These are phyloP conservation scores for Papilio aristodemus DNA, from an alignment of 1,140 invertebrate genomes.

Conservation along the genomic window DNA sequence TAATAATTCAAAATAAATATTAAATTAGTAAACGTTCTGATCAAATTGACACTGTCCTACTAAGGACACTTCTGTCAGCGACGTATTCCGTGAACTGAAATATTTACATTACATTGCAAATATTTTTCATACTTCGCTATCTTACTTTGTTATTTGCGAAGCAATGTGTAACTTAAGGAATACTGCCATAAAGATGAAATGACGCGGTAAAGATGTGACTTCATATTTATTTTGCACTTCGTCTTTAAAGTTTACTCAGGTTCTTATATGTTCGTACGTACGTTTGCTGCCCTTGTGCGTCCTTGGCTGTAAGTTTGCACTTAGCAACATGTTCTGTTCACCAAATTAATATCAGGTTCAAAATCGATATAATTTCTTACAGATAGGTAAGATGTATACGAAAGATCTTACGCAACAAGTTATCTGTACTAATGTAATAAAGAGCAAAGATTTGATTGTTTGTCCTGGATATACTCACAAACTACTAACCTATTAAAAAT, in stretches of 20 bases:
- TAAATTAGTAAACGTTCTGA: background rate
- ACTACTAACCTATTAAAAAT: too few relatives aligned
- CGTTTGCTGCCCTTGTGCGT: background rate
- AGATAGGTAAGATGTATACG: too few relatives aligned
- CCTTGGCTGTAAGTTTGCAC: background rate
- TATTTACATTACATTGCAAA: conserved; percentile 16
- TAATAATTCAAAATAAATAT: background rate
- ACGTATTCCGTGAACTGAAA: background rate
- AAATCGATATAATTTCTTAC: too few relatives aligned
- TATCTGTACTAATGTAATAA: too few relatives aligned
- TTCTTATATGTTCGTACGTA: conserved; percentile 1
- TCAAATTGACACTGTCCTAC: background rate
- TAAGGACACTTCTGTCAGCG: background rate
- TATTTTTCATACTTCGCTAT: conserved; percentile 6
- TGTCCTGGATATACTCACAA: too few relatives aligned
- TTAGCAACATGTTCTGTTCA: background rate
- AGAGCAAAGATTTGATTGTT: too few relatives aligned
- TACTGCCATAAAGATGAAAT: conserved; percentile 10
- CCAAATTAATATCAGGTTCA: background rate
- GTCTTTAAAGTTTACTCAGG: background rate
- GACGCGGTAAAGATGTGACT: background rate
- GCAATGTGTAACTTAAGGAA: conserved; percentile 15
- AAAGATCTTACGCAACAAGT: too few relatives aligned
- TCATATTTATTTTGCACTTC: background rate
- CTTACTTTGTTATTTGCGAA: conserved; percentile 5